Evolutionary conservation across 2,888 invertebrate genomes (phyloP).

Genomic region (Trissonchulus sp.): DNA sequence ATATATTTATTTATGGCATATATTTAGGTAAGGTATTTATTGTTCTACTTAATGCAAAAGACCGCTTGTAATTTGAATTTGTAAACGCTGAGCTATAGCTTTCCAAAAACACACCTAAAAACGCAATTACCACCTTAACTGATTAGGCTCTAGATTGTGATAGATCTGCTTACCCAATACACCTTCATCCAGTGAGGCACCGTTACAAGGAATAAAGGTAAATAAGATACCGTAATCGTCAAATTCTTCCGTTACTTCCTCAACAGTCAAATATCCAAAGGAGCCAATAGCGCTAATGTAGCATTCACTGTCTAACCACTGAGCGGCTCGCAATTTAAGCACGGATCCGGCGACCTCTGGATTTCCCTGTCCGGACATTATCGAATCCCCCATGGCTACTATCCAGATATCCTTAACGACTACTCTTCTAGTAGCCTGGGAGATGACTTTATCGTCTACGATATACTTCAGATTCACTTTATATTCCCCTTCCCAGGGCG

Average conservation of each 20-base stretch:
- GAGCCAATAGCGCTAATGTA: not conserved
- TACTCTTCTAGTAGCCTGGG: not conserved
- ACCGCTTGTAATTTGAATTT: too few relatives aligned
- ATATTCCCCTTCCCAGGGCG: conserved; percentile 3
- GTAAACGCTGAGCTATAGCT: too few relatives aligned
- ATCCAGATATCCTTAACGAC: not conserved
- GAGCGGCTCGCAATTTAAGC: not conserved
- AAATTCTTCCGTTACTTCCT: not conserved
- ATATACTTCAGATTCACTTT: not conserved
- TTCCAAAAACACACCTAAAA: too few relatives aligned
- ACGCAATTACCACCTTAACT: too few relatives aligned
- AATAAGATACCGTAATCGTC: not conserved
- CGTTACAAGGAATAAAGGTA: not conserved
- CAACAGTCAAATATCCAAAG: not conserved
- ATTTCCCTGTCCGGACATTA: not conserved
- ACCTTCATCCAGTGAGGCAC: not conserved
- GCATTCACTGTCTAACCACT: not conserved
- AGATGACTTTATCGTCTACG: not conserved
- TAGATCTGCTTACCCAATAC: too few relatives aligned
- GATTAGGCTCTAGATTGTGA: too few relatives aligned
- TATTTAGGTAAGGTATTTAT: too few relatives aligned
- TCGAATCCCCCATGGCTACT: not conserved
- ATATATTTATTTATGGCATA: too few relatives aligned
- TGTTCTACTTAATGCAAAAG: too few relatives aligned
- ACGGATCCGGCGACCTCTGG: not conserved